A percentile compares a stretch with the other conserved stretches of the same genome.
Conservation (phyloP, 1,140 invertebrate genomes). For the Rhyzopertha dominica region DNA sequence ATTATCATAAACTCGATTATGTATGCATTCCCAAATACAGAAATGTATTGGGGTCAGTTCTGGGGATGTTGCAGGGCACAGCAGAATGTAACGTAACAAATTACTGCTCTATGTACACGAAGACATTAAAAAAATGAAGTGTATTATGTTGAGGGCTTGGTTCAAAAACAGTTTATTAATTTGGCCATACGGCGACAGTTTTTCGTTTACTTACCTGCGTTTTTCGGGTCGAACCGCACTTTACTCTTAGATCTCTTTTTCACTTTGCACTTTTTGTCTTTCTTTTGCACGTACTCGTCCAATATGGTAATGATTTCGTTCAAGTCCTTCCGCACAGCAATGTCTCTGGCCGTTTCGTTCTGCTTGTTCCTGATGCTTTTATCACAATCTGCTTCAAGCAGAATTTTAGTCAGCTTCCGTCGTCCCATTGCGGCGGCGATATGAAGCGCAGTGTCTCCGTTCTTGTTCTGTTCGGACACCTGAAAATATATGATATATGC, state of each 20-base stretch:
- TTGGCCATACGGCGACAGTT: too few species aligned
- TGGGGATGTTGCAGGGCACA: too few species aligned
- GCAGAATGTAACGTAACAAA: too few species aligned
- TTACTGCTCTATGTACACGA: too few species aligned
- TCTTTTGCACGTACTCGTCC: constrained; percentile 44
- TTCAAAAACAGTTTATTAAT: too few species aligned
- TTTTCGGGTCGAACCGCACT: constrained; percentile 45
- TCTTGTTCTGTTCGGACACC: constrained; percentile 90
- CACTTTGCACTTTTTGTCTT: constrained; percentile 45
- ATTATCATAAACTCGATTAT: too few species aligned
- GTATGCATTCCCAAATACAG: too few species aligned
- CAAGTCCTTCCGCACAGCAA: constrained; percentile 76
- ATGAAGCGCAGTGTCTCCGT: constrained; percentile 91
- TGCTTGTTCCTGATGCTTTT: constrained; percentile 81
- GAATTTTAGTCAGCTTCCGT: constrained; percentile 84
- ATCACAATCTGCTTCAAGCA: constrained; percentile 82
- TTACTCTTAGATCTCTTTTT: constrained; percentile 40
- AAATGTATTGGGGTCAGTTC: too few species aligned
- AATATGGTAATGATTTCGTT: constrained; percentile 44
- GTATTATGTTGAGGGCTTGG: too few species aligned
- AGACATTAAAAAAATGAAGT: too few species aligned
- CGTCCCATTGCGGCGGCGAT: constrained; percentile 91
- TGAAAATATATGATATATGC: constrained; percentile 53
- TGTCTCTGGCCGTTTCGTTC: constrained; percentile 84
- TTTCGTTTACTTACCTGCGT: constrained; percentile 18